Evolutionary conservation across 2,113 vertebrate species (phyloP).

Genomic region (Pelecanoides urinatrix): DNA sequence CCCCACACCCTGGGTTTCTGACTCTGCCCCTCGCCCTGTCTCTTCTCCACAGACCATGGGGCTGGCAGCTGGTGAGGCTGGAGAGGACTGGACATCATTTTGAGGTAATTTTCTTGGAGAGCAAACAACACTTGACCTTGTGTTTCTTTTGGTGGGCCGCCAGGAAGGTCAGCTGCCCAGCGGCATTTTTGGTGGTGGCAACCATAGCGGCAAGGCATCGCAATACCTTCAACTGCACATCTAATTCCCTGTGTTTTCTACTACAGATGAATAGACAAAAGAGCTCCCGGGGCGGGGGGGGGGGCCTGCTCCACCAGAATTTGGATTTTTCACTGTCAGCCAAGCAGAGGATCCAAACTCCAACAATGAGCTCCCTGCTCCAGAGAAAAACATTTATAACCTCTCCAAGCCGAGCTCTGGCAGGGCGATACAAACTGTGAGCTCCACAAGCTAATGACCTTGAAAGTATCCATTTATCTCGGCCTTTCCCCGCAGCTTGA

Average conservation of each 20-base stretch:
- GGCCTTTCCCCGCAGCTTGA: slow-evolving; percentile 70
- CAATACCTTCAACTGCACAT: neutral
- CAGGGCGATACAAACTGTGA: slow-evolving; percentile 58
- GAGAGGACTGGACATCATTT: neutral
- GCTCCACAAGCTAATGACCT: slow-evolving; percentile 75
- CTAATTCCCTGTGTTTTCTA: neutral
- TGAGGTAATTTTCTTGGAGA: neutral
- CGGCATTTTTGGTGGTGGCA: neutral
- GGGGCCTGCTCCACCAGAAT: slow-evolving; percentile 4
- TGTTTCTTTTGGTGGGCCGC: neutral
- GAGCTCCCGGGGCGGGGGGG: neutral
- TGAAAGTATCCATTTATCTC: slow-evolving; percentile 78
- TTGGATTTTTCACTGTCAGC: slow-evolving; percentile 70
- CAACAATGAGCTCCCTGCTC: slow-evolving; percentile 66
- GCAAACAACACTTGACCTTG: slow-evolving; percentile 1
- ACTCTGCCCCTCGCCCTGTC: neutral
- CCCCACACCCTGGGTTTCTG: neutral
- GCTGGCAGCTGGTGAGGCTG: neutral
- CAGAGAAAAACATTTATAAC: slow-evolving; percentile 74
- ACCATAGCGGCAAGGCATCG: neutral
- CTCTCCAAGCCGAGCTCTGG: slow-evolving; percentile 67
- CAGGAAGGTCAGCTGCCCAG: slow-evolving; percentile 1
- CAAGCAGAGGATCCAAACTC: slow-evolving; percentile 50
- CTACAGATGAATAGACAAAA: slow-evolving; percentile 30
- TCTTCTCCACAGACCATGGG: neutral